Conservation (phyloP, 1,140 invertebrate species). For the Calycopis cecrops region DNA sequence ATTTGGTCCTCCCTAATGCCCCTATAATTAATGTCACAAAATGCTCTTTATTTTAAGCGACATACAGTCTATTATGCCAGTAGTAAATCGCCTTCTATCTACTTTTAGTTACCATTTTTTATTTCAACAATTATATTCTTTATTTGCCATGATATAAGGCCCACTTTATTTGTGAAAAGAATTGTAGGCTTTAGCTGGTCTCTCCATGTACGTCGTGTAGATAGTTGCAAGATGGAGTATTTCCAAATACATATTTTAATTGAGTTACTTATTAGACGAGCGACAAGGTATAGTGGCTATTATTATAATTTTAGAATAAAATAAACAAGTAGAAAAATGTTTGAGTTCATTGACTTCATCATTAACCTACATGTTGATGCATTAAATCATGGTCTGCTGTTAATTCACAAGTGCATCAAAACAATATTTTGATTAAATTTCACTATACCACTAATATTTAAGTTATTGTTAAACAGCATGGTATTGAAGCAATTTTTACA, state of each 20-base stretch:
- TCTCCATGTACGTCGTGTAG: neutral
- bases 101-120: conserved; percentile 8
- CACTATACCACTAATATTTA: no score
- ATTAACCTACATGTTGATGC: no score
- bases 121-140: conserved; percentile 6
- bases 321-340: no score
- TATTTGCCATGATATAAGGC: neutral
- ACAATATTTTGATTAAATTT: no score
- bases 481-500: no score
- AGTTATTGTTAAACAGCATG: no score
- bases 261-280: neutral
- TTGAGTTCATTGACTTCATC: no score
- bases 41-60: neutral
- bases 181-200: neutral
- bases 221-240: neutral
- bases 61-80: neutral
- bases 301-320: no score
- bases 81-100: neutral
- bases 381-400: no score
- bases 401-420: no score
- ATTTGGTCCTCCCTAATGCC: conserved; percentile 13
- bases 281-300: no score
- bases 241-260: neutral
- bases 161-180: neutral
- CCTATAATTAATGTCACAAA: conserved; percentile 6